Conservation (phyloP, 2,113 vertebrate species). For the Uria lomvia region DNA sequence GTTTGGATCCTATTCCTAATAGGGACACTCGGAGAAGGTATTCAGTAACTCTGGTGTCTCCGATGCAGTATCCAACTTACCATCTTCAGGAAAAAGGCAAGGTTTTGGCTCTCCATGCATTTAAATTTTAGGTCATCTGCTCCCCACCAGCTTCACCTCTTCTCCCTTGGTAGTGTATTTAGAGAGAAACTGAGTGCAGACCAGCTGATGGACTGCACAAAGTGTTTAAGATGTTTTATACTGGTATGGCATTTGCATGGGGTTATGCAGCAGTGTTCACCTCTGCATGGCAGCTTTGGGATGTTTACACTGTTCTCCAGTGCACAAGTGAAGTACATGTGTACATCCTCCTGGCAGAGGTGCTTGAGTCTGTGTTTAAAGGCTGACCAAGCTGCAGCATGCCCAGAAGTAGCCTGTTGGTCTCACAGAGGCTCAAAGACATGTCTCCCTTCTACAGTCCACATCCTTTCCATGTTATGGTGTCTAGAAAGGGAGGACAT, state of each 20-base stretch:
- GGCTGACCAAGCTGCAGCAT: not conserved
- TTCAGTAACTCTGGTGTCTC: not conserved
- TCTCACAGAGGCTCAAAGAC: not conserved
- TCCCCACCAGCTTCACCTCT: not conserved
- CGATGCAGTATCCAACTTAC: not conserved
- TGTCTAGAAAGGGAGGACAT: not conserved
- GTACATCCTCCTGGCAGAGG: not conserved
- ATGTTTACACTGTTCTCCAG: not conserved
- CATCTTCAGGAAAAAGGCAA: not conserved
- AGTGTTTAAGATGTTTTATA: not conserved
- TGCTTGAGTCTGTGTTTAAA: not conserved
- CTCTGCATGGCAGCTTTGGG: not conserved
- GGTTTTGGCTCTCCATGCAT: not conserved
- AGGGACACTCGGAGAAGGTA: not conserved
- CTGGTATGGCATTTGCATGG: not conserved
- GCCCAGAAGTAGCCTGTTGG: not conserved
- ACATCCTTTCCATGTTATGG: not conserved
- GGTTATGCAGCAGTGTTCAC: not conserved
- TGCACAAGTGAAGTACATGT: not conserved
- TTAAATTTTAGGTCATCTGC: not conserved
- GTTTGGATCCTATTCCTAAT: not conserved
- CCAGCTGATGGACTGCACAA: not conserved
- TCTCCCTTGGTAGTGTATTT: not conserved
- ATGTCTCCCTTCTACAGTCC: accelerated
- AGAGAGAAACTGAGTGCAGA: not conserved